Evolutionary conservation across 2,888 invertebrate species (phyloP).

Genomic region (Agapostemon virescens): DNA sequence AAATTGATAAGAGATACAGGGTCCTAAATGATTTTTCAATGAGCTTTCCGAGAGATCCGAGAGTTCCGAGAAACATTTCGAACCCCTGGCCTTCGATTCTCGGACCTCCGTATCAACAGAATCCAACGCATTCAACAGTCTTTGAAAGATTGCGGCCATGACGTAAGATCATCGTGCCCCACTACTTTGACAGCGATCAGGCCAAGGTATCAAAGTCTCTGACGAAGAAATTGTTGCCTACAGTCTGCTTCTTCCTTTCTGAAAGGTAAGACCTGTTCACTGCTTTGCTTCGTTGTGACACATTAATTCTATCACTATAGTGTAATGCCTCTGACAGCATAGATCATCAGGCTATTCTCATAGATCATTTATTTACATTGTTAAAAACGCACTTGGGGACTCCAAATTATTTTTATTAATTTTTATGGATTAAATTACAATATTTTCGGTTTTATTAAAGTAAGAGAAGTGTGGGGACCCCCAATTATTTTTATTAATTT

Average conservation of each 20-base stretch:
- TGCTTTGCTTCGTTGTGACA: neutral
- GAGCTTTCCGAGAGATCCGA: too few species aligned
- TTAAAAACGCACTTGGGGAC: too few species aligned
- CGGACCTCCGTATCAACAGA: conserved; percentile 9
- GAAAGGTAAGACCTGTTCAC: conserved; percentile 67
- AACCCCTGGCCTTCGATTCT: conserved; percentile 31
- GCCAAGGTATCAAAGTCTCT: conserved; percentile 72
- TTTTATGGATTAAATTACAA: too few species aligned
- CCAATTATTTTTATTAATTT: too few species aligned
- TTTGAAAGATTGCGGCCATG: conserved; percentile 59
- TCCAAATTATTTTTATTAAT: too few species aligned
- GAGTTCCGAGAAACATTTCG: conserved; percentile 38
- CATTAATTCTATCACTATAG: too few species aligned
- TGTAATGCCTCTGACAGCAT: neutral
- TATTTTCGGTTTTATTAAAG: too few species aligned
- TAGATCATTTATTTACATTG: too few species aligned
- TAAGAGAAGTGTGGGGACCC: too few species aligned
- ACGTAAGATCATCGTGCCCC: conserved; percentile 70
- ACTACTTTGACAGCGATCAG: conserved; percentile 59
- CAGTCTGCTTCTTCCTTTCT: conserved; percentile 71
- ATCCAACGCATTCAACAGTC: conserved; percentile 2
- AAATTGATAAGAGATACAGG: neutral
- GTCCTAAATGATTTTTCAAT: conserved; percentile 14
- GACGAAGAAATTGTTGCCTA: conserved; percentile 57
- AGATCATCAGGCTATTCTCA: too few species aligned